phyloP scores from a whole-genome alignment of 2,888 invertebrate genomes.

The Pedicia rivosa region DNA sequence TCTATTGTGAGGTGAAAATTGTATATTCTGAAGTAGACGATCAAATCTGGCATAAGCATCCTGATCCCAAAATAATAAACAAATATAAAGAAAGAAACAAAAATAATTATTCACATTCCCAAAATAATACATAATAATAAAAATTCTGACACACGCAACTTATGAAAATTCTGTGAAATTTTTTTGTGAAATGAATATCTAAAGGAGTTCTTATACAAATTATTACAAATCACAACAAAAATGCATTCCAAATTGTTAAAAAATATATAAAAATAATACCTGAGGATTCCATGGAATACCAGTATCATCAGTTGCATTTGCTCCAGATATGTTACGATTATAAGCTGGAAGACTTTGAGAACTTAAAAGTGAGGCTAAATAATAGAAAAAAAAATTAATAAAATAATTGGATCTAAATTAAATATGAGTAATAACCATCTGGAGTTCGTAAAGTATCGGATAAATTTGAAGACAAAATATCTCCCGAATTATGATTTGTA shows the following conservation, averaged over 20 bases:
- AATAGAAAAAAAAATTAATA: background rate
- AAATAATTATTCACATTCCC: constrained; percentile 6
- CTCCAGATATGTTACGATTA: background rate
- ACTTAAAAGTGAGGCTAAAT: background rate
- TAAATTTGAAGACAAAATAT: constrained; percentile 10
- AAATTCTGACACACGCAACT: no score
- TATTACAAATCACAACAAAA: no score
- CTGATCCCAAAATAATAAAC: constrained; percentile 7
- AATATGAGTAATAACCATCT: constrained; percentile 10
- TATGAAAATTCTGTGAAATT: no score
- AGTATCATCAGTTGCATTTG: background rate
- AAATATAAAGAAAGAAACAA: constrained; percentile 5
- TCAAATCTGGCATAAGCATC: constrained; percentile 11
- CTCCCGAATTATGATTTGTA: background rate
- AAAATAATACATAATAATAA: no score
- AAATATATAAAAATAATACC: background rate
- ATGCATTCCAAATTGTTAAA: no score
- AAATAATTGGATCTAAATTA: no score
- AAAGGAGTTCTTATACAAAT: no score
- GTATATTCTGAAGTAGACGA: constrained; percentile 11
- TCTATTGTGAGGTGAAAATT: constrained; percentile 9
- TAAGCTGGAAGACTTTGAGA: background rate
- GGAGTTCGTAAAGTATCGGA: constrained; percentile 12
- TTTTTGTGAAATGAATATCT: no score
- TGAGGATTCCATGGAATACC: constrained; percentile 3